Conservation (phyloP, 2,888 invertebrate species). For the Microctonus brassicae region DNA sequence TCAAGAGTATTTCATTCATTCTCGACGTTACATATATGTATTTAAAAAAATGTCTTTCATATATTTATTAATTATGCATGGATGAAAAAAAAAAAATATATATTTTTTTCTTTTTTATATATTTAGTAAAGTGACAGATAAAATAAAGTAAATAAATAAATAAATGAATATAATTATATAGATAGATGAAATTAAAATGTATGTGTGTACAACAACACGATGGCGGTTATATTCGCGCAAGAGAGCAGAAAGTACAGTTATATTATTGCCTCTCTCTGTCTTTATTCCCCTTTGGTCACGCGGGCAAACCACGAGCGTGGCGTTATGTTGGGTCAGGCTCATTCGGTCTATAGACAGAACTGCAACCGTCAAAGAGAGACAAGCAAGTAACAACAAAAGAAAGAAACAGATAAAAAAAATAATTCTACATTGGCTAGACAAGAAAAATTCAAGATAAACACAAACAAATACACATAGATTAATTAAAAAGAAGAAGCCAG, state of each 20-base stretch:
- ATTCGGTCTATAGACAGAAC: conserved; percentile 5
- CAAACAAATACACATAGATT: background rate
- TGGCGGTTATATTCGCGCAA: conserved; percentile 46
- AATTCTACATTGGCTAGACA: background rate
- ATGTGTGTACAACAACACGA: conserved; percentile 18
- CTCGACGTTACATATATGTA: no score
- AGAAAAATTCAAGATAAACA: background rate
- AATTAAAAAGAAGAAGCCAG: background rate
- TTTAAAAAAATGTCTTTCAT: no score
- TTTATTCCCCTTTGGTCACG: conserved; percentile 10
- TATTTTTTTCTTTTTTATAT: background rate
- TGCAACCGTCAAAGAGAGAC: conserved; percentile 5
- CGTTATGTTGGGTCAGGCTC: conserved; percentile 46
- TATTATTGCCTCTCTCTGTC: conserved; percentile 22
- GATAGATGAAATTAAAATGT: background rate
- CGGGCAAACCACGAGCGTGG: conserved; percentile 25
- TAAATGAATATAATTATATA: background rate
- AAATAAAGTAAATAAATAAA: background rate
- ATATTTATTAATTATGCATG: background rate
- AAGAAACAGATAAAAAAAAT: no score
- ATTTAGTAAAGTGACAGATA: no score
- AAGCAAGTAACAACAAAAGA: background rate
- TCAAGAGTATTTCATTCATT: background rate
- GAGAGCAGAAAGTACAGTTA: conserved; percentile 39
- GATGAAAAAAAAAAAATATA: background rate